These are phyloP conservation scores for Patiria miniata DNA, from an alignment of 35 echinoderm and acorn worm species.

Conservation along the genomic window DNA sequence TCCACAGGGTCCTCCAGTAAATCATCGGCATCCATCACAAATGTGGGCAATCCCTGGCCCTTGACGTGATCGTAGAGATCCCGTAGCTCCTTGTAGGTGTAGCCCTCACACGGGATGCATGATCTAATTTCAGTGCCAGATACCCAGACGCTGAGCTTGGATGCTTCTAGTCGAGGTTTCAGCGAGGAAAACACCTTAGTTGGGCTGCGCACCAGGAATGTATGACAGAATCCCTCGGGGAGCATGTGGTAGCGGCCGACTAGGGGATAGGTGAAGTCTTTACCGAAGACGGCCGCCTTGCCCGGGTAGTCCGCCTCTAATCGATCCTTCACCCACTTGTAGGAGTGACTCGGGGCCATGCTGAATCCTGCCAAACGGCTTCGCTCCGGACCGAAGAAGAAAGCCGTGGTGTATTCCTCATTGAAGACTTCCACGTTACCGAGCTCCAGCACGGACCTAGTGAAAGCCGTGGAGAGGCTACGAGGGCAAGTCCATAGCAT, in stretches of 20 bases:
- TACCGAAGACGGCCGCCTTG: constrained; percentile 36
- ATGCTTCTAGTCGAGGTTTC: constrained; percentile 19
- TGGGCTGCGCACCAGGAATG: constrained; percentile 59
- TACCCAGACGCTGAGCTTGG: not conserved
- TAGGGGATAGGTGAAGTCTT: constrained; percentile 42
- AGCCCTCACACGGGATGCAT: constrained; percentile 10
- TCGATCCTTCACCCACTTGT: constrained; percentile 29
- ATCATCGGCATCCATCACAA: constrained; percentile 66
- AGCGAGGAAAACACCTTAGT: constrained; percentile 35
- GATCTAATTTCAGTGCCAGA: not conserved
- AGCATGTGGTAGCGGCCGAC: constrained; percentile 4
- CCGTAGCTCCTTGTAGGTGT: constrained; percentile 31
- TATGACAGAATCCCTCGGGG: constrained; percentile 44
- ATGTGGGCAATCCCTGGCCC: constrained; percentile 25
- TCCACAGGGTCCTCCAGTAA: constrained; percentile 29
- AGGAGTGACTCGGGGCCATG: constrained; percentile 33
- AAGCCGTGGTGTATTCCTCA: constrained; percentile 33
- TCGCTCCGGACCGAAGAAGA: constrained; percentile 43
- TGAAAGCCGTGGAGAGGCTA: constrained; percentile 48
- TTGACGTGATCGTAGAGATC: constrained; percentile 38
- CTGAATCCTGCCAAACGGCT: too few relatives aligned
- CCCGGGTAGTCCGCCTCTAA: constrained; percentile 29
- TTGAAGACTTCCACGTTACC: constrained; percentile 42
- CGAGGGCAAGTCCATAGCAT: constrained; percentile 58
- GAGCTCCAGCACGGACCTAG: constrained; percentile 25